Conservation (phyloP, 2,888 invertebrate genomes). For the Neoascia interrupta region DNA sequence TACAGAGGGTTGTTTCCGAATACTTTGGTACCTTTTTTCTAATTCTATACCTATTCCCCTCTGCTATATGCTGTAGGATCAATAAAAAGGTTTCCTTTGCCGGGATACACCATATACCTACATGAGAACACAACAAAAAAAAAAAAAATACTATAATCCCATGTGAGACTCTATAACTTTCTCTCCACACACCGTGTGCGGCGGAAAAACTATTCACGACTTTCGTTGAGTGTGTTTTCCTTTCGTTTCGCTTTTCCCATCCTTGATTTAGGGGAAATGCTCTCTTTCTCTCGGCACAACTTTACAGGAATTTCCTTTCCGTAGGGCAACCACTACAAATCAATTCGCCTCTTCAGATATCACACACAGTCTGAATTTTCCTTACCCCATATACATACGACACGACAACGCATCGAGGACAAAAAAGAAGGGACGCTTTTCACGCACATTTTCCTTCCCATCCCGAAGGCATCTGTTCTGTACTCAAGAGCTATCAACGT, state of each 20-base stretch:
- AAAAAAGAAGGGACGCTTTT: constrained; percentile 43
- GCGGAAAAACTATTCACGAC: constrained; percentile 59
- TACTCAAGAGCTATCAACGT: constrained; percentile 53
- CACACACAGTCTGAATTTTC: constrained; percentile 52
- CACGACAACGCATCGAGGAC: constrained; percentile 33
- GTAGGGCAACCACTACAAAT: constrained; percentile 56
- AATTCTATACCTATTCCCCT: constrained; percentile 31
- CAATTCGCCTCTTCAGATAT: constrained; percentile 47
- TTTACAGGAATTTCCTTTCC: constrained; percentile 36
- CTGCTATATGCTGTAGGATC: constrained; percentile 27
- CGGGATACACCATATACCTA: constrained; percentile 29
- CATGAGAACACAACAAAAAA: no score
- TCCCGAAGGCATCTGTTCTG: constrained; percentile 34
- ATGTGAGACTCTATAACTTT: constrained; percentile 48
- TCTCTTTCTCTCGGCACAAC: constrained; percentile 29
- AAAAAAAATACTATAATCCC: no score
- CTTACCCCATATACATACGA: constrained; percentile 35
- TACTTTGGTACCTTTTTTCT: not conserved
- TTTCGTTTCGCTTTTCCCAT: constrained; percentile 30
- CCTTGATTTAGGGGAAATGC: constrained; percentile 33
- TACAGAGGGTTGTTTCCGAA: constrained; percentile 55
- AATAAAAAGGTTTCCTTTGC: constrained; percentile 53
- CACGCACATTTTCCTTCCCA: constrained; percentile 61
- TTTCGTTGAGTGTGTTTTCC: constrained; percentile 63
- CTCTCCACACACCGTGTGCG: constrained; percentile 34